phyloP scores from a whole-genome alignment of 2,113 vertebrate genomes.

The Isichthys henryi region DNA sequence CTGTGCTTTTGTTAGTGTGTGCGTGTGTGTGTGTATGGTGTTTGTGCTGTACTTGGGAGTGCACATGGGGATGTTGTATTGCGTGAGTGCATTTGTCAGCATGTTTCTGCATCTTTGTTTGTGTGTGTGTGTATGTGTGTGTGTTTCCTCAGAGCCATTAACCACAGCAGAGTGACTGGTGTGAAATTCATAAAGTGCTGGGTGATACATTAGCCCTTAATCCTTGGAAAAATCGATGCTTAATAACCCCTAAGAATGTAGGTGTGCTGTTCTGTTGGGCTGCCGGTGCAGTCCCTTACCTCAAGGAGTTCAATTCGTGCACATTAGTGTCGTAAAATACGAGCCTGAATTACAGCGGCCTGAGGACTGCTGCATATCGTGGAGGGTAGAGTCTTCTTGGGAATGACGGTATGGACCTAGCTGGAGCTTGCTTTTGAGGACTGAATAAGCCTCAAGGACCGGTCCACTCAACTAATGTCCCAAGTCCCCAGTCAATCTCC shows the following conservation, averaged over 20 bases:
- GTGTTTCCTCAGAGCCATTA: not conserved
- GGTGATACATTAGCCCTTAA: conserved; percentile 28
- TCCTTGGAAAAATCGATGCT: conserved; percentile 33
- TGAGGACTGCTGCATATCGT: not conserved
- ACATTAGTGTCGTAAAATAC: conserved; percentile 32
- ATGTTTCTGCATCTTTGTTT: not conserved
- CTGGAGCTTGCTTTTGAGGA: not conserved
- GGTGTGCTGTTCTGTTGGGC: conserved; percentile 25
- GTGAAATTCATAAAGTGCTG: conserved; percentile 30
- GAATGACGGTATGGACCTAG: not conserved
- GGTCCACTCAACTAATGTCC: not conserved
- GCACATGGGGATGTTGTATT: not conserved
- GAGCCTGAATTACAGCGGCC: not conserved
- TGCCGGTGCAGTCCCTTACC: conserved; percentile 19
- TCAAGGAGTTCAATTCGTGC: conserved; percentile 17
- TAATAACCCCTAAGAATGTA: conserved; percentile 32
- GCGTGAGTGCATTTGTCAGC: conserved; percentile 9
- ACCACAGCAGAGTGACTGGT: conserved; percentile 3
- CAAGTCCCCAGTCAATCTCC: not conserved
- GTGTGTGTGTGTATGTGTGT: not conserved
- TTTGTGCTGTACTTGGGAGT: not conserved
- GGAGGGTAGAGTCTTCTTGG: not conserved
- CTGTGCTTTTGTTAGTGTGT: not conserved
- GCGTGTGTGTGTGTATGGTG: not conserved
- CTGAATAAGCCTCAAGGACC: not conserved